Percentiles rank a stretch among this genome's conserved stretches.
Conservation (phyloP, 2,797 vertebrate genomes). For the Enteromius thamalakanensis region DNA sequence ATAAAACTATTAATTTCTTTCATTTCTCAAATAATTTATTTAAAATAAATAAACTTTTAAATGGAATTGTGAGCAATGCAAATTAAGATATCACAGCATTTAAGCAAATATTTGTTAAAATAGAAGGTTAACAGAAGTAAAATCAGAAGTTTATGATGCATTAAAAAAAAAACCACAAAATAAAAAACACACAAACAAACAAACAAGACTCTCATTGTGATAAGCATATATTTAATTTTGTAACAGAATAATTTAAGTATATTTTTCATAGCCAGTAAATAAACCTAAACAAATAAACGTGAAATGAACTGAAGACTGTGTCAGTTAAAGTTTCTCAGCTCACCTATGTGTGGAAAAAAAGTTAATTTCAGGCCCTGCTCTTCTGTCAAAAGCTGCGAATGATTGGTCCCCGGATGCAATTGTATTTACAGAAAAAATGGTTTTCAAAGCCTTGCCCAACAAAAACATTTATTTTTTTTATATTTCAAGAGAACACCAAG, state of each 20-base stretch:
- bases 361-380: background rate
- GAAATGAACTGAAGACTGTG: background rate
- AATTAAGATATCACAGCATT: background rate
- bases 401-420: slow-evolving; percentile 6
- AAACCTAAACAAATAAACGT: background rate
- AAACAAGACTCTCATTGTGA: background rate
- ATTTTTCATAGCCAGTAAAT: background rate
- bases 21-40: background rate
- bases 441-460: slow-evolving; percentile 12
- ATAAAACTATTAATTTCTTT: background rate
- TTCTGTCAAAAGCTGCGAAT: background rate
- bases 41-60: background rate
- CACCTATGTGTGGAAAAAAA: slow-evolving; percentile 2
- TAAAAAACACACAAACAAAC: background rate
- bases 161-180: background rate
- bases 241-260: background rate
- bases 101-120: background rate
- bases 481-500: slow-evolving; percentile 31
- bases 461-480: background rate
- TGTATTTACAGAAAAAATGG: background rate
- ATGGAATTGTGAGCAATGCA: background rate
- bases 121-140: background rate
- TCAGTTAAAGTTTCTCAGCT: slow-evolving; percentile 13
- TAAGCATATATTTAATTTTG: background rate
- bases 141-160: background rate